A percentile compares a stretch with the other conserved stretches of the same genome.
Conservation (phyloP, 1,140 invertebrate genomes). For the Drosophila busckii region DNA sequence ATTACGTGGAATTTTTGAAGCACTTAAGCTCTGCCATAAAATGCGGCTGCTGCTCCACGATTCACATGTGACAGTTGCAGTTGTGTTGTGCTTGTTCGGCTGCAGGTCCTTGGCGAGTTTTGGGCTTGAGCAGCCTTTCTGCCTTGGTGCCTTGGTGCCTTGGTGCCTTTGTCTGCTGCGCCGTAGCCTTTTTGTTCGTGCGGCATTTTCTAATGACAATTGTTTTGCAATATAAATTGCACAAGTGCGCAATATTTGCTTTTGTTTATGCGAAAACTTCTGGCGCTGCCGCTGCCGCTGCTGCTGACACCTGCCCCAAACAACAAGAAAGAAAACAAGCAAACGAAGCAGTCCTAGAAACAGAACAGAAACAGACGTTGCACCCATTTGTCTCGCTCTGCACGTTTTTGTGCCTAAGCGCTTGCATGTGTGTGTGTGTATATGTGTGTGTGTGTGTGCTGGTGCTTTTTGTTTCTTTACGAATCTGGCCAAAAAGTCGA, state of each 20-base stretch:
- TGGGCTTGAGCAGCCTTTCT: neutral
- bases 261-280: conserved; percentile 76
- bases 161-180: conserved; percentile 62
- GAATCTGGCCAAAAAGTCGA: conserved; percentile 31
- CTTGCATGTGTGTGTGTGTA: conserved; percentile 10
- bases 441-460: conserved; percentile 17
- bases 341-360: conserved; percentile 24
- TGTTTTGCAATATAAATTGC: conserved; percentile 79
- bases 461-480: conserved; percentile 69
- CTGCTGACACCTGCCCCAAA: conserved; percentile 68
- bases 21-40: conserved; percentile 76
- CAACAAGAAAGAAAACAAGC: conserved; percentile 44
- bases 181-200: conserved; percentile 76
- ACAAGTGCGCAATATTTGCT: conserved; percentile 78
- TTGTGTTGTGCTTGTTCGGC: conserved; percentile 39
- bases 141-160: conserved; percentile 30
- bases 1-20: conserved; percentile 77
- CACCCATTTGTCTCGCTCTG: conserved; percentile 67
- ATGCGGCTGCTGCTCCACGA: conserved; percentile 53
- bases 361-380: conserved; percentile 33
- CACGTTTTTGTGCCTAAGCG: conserved; percentile 40
- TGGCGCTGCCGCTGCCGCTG: conserved; percentile 3
- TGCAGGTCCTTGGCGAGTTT: conserved; percentile 29
- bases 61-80: conserved; percentile 76
- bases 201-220: conserved; percentile 78